Base-by-base conservation (phyloP, 2,797 vertebrate species). In the Acipenser oxyrinchus region DNA sequence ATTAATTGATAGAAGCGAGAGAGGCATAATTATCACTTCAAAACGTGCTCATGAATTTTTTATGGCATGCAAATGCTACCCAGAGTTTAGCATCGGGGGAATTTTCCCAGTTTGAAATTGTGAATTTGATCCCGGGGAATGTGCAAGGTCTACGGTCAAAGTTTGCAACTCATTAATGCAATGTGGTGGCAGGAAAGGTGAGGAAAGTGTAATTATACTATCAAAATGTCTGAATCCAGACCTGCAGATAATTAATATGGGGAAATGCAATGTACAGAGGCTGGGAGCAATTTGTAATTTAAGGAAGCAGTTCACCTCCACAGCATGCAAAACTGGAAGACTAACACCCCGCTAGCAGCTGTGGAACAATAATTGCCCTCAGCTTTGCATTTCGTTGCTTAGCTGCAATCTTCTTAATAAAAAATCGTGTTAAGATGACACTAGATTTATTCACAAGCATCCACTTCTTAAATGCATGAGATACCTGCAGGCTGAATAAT, bases 201-300 rank as follows among this genome's bases (percentile, higher is more conserved):
- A 70, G 78, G 23, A 58, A 37, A 58, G 37, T 48, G 11, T 67
- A 81, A 81, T 84, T 81, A 82, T 83, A 86, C 82, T 78, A 79
- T 79, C 82, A 64, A 62, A 37, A 71, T 37, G 62, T 80, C 80
- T 86, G 82, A 87, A 85, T 81, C 75, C 81, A 65, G 81, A 76
- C 76, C 83, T 84, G 79, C 78, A 82, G 82, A 87, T 83, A 88
- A 87, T 89, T 88, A 88, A 87, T 66, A 67, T 18, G 70, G 78
- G 71, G 84, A 84, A 70, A 67, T 60, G 66, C 62, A 55, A 64
- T 71, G 84, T 84, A 84, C 72, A 77, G 81, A 75, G 81, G 79
- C 77, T 69, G 37, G 77, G 57, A 75, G 78, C 68, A 58, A 71
- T 60, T 73, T 79, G 79, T 86, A 81, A 87, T 86, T 84, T 81